These are phyloP conservation scores for Lepas anatifera DNA, from an alignment of 2,888 invertebrate genomes.

Conservation along the genomic window DNA sequence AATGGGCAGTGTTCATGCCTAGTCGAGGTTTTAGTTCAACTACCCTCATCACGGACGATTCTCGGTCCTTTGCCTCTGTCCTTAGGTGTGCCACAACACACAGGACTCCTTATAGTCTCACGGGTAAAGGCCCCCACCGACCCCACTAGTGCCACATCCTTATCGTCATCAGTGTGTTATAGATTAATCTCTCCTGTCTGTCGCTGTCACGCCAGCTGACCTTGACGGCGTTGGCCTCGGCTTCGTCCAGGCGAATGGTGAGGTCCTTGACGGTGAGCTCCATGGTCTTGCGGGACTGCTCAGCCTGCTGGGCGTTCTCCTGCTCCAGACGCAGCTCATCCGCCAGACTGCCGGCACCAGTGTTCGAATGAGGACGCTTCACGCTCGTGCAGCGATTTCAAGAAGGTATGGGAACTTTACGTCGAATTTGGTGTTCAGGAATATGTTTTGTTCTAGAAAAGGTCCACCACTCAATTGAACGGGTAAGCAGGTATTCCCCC, in stretches of 20 bases:
- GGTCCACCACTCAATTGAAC: not conserved
- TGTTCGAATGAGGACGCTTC: not conserved
- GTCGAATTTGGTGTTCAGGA: too few species aligned
- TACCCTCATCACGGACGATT: too few species aligned
- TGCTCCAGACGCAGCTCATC: constrained; percentile 98
- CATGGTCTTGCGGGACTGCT: constrained; percentile 94
- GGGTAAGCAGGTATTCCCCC: not conserved
- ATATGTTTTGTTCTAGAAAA: too few species aligned
- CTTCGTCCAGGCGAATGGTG: constrained; percentile 51
- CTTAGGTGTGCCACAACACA: too few species aligned
- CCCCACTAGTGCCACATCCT: not conserved
- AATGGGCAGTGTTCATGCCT: too few species aligned
- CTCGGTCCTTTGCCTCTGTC: too few species aligned
- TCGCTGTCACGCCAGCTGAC: constrained; percentile 30
- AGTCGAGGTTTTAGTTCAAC: too few species aligned
- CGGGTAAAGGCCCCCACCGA: not conserved
- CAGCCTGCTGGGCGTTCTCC: constrained; percentile 95
- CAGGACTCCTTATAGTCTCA: not conserved
- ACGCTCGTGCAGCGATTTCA: not conserved
- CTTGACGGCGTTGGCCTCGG: constrained; percentile 44
- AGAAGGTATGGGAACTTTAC: too few species aligned
- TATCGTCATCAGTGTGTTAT: constrained; percentile 34
- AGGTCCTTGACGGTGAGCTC: constrained; percentile 98
- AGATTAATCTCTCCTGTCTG: too few species aligned
- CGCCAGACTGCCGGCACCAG: constrained; percentile 39